A percentile compares a stretch with the other conserved stretches of the same genome.
Evolutionary conservation across 2,888 invertebrate genomes (phyloP).

Genomic region (Bombylius discolor): DNA sequence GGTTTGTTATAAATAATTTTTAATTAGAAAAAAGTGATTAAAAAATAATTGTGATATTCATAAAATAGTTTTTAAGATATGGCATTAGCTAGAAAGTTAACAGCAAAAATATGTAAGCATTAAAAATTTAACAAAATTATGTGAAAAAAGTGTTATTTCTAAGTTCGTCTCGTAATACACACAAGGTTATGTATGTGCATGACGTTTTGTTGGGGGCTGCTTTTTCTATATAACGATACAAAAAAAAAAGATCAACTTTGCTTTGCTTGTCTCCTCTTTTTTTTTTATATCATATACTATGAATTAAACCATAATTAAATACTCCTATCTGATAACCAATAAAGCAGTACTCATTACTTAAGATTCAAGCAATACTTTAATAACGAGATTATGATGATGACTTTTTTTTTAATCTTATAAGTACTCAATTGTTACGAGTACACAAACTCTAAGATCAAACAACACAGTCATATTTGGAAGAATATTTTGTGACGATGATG

Average conservation of each 20-base stretch:
- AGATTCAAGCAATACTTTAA: too few species aligned
- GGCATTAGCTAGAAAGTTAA: conserved; percentile 36
- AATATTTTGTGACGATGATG: too few species aligned
- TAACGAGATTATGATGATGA: too few species aligned
- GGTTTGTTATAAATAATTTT: conserved; percentile 7
- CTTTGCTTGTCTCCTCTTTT: too few species aligned
- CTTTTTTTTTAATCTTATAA: too few species aligned
- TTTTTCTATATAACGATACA: background rate
- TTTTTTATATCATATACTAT: too few species aligned
- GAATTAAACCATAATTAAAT: background rate
- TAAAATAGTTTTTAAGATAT: conserved; percentile 21
- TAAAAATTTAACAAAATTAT: conserved; percentile 4
- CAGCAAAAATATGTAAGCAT: conserved; percentile 36
- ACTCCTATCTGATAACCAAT: background rate
- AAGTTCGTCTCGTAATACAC: background rate
- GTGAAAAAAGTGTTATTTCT: background rate
- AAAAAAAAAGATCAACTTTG: too few species aligned
- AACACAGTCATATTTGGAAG: too few species aligned
- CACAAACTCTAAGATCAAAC: too few species aligned
- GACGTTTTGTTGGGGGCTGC: conserved; percentile 3
- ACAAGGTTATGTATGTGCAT: conserved; percentile 14
- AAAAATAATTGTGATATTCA: conserved; percentile 13
- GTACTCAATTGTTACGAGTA: too few species aligned
- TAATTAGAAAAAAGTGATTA: conserved; percentile 17
- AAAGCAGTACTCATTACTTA: too few species aligned